Evolutionary conservation across 2,888 invertebrate species (phyloP), one percentile per base, ranked within the genome.

Genomic region (Melitaea athalia): DNA sequence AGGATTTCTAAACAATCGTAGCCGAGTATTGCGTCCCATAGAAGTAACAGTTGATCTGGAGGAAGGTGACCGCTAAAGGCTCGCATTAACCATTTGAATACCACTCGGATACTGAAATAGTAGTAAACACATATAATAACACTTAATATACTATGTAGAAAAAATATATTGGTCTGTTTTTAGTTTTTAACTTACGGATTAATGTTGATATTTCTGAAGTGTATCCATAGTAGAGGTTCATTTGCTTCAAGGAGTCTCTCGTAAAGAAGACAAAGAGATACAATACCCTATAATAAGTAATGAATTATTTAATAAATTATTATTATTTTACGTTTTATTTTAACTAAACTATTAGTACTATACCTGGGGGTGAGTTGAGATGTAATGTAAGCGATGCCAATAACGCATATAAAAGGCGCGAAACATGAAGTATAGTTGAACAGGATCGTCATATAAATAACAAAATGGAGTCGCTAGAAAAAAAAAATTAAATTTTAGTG

Each of bases 1-100:
- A 99, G 93, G 49, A 98, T 95, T 87, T 98, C 98, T 69, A 99
- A 87, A 8, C 98, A 97, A 85, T 99, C 98, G 85, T 98, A 98
- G 5, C 98, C 98, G 12, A 99, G 93, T 71, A 94, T 93, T 77
- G 98, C 93, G 86, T 99, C 99, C 99, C 99, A 99, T 14, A 99
- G 92, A 53, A 97, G 95, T 4, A 99, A 91, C 0, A 99, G 94
- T 85, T 99, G 98, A 80, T 98, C 98, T 0, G 98, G 98, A 0
- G 98, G 96, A 60, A 99, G 92, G 81, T 98, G 98, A 0, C 99
- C 99, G 78, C 98, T 98, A 85, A 99, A 99, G 1, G 97, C 99
- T 73, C 98, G 93, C 96, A 99, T 98, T 59, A 99, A 87, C 99
- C 99, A 99, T 87, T 99, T 98, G 85, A 99, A 98, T 1, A 98